Evolutionary conservation across 2,113 vertebrate species (phyloP), one percentile per base, ranked within the genome.

Genomic region (Mus pahari): DNA sequence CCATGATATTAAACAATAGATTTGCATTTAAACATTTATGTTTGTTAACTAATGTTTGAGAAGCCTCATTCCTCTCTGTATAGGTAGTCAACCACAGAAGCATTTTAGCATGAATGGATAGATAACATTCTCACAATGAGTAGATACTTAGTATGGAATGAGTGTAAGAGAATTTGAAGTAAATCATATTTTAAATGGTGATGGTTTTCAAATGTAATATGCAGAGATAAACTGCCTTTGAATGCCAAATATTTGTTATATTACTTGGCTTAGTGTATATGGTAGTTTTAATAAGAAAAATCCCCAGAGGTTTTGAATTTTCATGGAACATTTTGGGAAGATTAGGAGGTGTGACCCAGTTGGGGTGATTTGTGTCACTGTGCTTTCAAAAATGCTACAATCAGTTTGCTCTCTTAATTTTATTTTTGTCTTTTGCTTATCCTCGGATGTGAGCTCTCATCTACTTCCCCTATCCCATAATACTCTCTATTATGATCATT

Each of bases 181-280:
- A 90, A 13, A 53, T 2, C 24, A 22, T 81, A 22, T 81, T 93
- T 81, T 88, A 82, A 92, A 90, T 48, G 92, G 55, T 71, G 9
- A 36, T 31, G 36, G 0, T 58, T 7, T 78, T 94, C 88, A 87
- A 96, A 78, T 2, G 39, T 0, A 68, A 9, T 78, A 0, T 81
- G 45, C 39, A 90, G 73, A 75, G 12, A 7, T 77, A 86, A 91
- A 75, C 1, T 7, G 3, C 33, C 0, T 90, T 79, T 17, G 71
- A 64, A 66, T 93, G 33, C 39, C 53, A 86, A 95, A 95, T 81
- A 84, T 50, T 83, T 58, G 48, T 60, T 58, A 84, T 11, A 64
- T 12, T 28, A 48, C 2, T 28, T 20, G 11, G 1, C 14, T 64
- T 86, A 33, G 7, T 86, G 48, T 90, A 5, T 50, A 33, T 55